Base-by-base conservation (phyloP, 2,797 vertebrate genomes). In the Thamnophis elegans region DNA sequence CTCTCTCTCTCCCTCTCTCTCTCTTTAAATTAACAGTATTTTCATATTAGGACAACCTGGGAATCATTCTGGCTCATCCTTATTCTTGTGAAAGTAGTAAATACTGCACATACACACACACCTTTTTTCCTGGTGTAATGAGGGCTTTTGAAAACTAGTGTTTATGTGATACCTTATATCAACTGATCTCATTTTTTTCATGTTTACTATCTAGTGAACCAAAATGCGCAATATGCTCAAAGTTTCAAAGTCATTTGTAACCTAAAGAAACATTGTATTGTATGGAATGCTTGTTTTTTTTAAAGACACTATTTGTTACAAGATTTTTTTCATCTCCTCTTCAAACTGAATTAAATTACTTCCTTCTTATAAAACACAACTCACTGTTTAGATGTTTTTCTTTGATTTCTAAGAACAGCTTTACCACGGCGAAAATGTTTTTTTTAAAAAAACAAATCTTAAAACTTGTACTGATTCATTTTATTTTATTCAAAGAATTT, bases 131-230 rank as follows among this genome's bases (percentile, higher is more conserved):
- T 82, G 91, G 88, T 93, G 97, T 95, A 97, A 97, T 97, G 96
- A 97, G 93, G 87, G 93, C 95, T 97, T 97, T 97, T 98, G 97
- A 97, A 96, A 94, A 92, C 94, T 96, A 95, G 90, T 94, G 94
- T 97, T 96, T 97, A 97, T 97, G 96, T 94, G 86, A 95, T 95
- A 94, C 91, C 91, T 89, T 93, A 93, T 93, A 97, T 96, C 96
- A 93, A 95, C 97, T 97, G 97, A 98, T 93, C 96, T 97, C 97
- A 97, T 97, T 96, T 96, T 20, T 97, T 98, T 97, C 97, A 97
- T 98, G 97, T 97, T 97, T 97, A 97, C 95, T 97, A 96, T 96
- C 95, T 96, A 96, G 97, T 97, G 97, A 98, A 98, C 98, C 97
- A 97, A 97, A 98, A 97, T 97, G 93, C 96, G 92, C 96, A 97